Conservation (phyloP, 2,888 invertebrate species). For the Gnatocerus cornutus region DNA sequence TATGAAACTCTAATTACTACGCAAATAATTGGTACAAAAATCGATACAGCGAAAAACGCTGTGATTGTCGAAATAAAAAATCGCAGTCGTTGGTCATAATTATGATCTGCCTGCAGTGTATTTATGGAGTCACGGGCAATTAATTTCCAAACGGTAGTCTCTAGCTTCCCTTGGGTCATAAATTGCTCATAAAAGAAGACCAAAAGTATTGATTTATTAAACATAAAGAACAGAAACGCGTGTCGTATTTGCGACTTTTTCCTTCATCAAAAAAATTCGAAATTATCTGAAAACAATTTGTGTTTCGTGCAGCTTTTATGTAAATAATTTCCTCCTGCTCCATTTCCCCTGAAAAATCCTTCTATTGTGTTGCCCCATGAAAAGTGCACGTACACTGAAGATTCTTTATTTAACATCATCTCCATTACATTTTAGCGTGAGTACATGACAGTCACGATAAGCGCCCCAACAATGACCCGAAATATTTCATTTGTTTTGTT, state of each 20-base stretch:
- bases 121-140: conserved; percentile 40
- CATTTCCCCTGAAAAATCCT: conserved; percentile 9
- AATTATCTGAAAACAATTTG: background rate
- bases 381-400: conserved; percentile 1
- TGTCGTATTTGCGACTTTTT: background rate
- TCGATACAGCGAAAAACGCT: conserved; percentile 3
- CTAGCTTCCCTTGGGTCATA: conserved; percentile 31
- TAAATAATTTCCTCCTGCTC: conserved; percentile 3
- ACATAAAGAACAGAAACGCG: background rate
- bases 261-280: background rate
- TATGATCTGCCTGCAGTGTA: conserved; percentile 21
- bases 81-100: conserved; percentile 7
- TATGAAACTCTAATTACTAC: conserved; percentile 20
- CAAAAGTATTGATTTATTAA: conserved; percentile 27
- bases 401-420: conserved; percentile 45
- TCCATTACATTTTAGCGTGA: conserved; percentile 47
- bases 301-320: conserved; percentile 6
- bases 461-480: conserved; percentile 45
- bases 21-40: conserved; percentile 1
- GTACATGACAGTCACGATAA: conserved; percentile 50
- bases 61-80: background rate
- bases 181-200: conserved; percentile 34
- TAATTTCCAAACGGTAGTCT: conserved; percentile 32
- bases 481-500: conserved; percentile 50
- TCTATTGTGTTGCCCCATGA: conserved; percentile 8